A percentile compares a stretch with the other conserved stretches of the same genome.
Conservation (phyloP, 2,113 vertebrate genomes). For the Crotalus horridus region DNA sequence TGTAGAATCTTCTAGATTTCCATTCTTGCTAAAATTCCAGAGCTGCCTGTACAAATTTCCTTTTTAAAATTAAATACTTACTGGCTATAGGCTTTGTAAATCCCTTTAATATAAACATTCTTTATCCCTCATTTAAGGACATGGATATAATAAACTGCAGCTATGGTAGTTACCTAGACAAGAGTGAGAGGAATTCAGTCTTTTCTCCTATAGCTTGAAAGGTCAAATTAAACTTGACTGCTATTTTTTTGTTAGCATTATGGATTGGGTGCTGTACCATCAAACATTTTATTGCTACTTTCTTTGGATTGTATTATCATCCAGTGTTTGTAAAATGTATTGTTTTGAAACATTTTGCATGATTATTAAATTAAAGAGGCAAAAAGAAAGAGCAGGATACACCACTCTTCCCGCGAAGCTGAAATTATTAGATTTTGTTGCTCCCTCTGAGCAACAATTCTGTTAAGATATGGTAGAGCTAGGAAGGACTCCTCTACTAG, state of each 20-base stretch:
- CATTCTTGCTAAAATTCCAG: background rate
- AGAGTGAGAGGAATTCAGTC: background rate
- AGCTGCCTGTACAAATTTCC: background rate
- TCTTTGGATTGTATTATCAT: background rate
- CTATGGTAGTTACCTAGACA: background rate
- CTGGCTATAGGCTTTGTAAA: background rate
- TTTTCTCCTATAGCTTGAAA: background rate
- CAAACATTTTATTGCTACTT: background rate
- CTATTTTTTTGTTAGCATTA: background rate
- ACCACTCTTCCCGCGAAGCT: background rate
- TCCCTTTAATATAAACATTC: background rate
- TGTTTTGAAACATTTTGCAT: background rate
- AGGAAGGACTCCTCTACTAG: background rate
- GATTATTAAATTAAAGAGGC: background rate
- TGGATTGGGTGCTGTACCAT: background rate
- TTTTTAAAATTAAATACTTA: background rate
- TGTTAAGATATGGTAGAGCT: background rate
- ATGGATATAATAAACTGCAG: background rate
- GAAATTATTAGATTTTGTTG: background rate
- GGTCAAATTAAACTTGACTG: background rate
- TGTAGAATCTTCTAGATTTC: constrained; percentile 3
- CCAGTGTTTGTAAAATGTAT: background rate
- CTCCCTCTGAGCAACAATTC: background rate
- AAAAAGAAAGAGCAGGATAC: background rate
- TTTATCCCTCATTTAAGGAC: background rate